Evolutionary conservation across 2,113 vertebrate species (phyloP).

Genomic region (Deroptyus accipitrinus): DNA sequence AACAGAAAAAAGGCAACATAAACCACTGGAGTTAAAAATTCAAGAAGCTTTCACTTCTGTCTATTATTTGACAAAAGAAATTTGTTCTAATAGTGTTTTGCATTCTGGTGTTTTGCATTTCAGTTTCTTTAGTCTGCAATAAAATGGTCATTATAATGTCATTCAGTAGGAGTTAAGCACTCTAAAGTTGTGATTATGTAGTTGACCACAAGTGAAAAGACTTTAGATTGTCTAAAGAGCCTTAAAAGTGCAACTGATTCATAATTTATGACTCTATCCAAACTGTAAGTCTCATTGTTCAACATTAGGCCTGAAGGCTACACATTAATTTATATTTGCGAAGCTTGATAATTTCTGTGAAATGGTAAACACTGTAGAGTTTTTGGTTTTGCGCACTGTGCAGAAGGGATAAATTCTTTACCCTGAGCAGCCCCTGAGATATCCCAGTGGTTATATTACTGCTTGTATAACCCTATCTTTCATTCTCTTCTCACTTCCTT

Average conservation of each 20-base stretch:
- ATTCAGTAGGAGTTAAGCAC: neutral
- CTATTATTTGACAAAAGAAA: neutral
- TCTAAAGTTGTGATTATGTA: neutral
- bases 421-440: neutral
- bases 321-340: neutral
- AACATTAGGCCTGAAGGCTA: neutral
- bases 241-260: neutral
- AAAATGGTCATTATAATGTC: neutral
- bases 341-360: neutral
- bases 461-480: neutral
- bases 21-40: neutral
- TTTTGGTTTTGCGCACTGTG: neutral
- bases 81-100: neutral
- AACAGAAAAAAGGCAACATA: neutral
- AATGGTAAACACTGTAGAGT: neutral
- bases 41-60: neutral
- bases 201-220: neutral
- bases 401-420: neutral
- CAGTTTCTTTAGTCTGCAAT: neutral
- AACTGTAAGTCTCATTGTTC: neutral
- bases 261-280: neutral
- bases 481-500: neutral
- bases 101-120: neutral
- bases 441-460: neutral
- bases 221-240: neutral